Percentiles rank a stretch among this genome's conserved stretches.
Conservation (phyloP, 1,140 invertebrate species). For the Plectrocnemia conspersa region DNA sequence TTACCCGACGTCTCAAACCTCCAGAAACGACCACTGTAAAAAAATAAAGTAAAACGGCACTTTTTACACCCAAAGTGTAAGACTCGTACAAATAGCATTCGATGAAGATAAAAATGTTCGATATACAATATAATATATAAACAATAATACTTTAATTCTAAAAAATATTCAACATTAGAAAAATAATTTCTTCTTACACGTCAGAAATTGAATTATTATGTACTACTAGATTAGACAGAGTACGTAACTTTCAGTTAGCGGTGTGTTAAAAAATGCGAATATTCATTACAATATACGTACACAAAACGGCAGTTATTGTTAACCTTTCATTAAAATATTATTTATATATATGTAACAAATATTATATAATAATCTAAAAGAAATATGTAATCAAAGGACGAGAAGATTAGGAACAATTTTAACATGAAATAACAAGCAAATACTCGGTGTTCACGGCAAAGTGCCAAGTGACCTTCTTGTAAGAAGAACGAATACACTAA, state of each 20-base stretch:
- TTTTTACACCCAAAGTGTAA: too few relatives aligned
- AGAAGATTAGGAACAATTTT: slow-evolving; percentile 4
- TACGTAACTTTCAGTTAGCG: too few relatives aligned
- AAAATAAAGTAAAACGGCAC: too few relatives aligned
- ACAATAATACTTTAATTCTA: slow-evolving; percentile 28
- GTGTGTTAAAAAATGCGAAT: too few relatives aligned
- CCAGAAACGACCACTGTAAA: too few relatives aligned
- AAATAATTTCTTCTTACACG: slow-evolving; percentile 29
- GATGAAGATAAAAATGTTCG: too few relatives aligned
- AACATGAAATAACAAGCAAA: slow-evolving; percentile 7
- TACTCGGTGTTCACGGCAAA: slow-evolving; percentile 1
- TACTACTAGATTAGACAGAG: too few relatives aligned
- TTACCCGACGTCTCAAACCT: too few relatives aligned
- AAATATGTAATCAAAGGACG: neutral
- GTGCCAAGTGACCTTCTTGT: neutral
- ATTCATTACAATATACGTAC: too few relatives aligned
- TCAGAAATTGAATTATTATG: too few relatives aligned
- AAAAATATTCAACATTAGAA: slow-evolving; percentile 30
- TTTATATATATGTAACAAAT: slow-evolving; percentile 1
- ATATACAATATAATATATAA: too few relatives aligned
- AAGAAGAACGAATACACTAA: neutral
- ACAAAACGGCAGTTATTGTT: neutral
- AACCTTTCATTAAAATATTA: slow-evolving; percentile 4
- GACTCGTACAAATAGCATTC: too few relatives aligned
- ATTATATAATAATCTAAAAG: slow-evolving; percentile 1